Evolutionary conservation across 1,140 invertebrate genomes (phyloP).

Genomic region (Stratiolaelaps scimitus): DNA sequence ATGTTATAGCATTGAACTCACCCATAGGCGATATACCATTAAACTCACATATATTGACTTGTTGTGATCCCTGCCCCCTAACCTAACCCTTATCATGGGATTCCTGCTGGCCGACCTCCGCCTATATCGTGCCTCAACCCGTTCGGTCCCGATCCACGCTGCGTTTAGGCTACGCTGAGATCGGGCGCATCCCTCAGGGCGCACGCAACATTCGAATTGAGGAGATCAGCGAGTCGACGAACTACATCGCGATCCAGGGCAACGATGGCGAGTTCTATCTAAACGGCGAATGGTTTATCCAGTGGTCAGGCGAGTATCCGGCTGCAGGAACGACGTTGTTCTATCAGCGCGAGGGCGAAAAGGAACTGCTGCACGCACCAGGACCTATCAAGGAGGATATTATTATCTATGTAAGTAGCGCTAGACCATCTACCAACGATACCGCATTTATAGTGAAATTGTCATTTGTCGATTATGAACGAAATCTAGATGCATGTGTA

Average conservation of each 20-base stretch:
- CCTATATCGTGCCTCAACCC: too few relatives aligned
- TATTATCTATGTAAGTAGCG: conserved; percentile 62
- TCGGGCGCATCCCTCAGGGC: conserved; percentile 60
- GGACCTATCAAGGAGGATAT: conserved; percentile 70
- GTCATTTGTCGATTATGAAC: too few relatives aligned
- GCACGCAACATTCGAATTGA: conserved; percentile 67
- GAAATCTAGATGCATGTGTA: too few relatives aligned
- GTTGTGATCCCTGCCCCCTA: too few relatives aligned
- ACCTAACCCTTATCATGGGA: too few relatives aligned
- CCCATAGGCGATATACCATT: too few relatives aligned
- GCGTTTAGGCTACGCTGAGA: conserved; percentile 48
- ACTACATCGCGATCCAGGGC: conserved; percentile 64
- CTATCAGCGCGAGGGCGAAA: conserved; percentile 64
- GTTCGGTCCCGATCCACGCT: too few relatives aligned
- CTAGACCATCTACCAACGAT: too few relatives aligned
- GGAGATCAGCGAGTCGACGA: conserved; percentile 62
- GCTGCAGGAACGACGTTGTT: conserved; percentile 65
- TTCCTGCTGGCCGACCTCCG: too few relatives aligned
- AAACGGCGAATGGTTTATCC: conserved; percentile 69
- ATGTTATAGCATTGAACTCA: too few relatives aligned
- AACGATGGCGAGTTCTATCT: conserved; percentile 59
- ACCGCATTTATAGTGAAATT: too few relatives aligned
- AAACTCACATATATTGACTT: too few relatives aligned
- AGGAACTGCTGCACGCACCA: conserved; percentile 63
- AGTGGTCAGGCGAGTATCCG: conserved; percentile 64